Conservation (phyloP, 2,888 invertebrate species). For the Perizoma affinitatum region DNA sequence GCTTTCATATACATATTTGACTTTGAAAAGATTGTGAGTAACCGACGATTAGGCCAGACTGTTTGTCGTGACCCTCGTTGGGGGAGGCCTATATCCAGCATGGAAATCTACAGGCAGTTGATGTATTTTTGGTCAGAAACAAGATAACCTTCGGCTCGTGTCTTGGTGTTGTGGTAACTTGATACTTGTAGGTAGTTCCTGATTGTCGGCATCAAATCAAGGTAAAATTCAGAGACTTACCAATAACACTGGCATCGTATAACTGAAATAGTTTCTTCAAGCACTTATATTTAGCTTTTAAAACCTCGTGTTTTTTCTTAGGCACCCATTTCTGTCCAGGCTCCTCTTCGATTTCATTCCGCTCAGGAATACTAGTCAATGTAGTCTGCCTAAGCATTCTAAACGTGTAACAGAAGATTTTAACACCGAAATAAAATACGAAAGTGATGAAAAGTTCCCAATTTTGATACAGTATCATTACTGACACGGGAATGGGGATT, state of each 20-base stretch:
- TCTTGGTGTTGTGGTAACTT: too few species aligned
- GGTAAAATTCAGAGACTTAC: constrained; percentile 28
- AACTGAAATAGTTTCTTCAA: constrained; percentile 76
- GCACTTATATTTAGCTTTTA: constrained; percentile 78
- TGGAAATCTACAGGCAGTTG: too few species aligned
- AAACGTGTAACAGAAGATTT: constrained; percentile 56
- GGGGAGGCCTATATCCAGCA: too few species aligned
- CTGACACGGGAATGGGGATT: constrained; percentile 42
- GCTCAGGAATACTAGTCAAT: constrained; percentile 66
- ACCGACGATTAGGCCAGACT: too few species aligned
- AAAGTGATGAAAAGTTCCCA: constrained; percentile 62
- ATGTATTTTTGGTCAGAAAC: constrained; percentile 17
- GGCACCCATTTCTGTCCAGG: constrained; percentile 67
- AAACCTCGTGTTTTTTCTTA: constrained; percentile 74
- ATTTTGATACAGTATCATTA: constrained; percentile 71
- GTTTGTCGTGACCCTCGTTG: too few species aligned
- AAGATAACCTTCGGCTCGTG: constrained; percentile 38
- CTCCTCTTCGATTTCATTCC: constrained; percentile 57
- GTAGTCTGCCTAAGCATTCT: constrained; percentile 34
- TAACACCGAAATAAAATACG: constrained; percentile 55
- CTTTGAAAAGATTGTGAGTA: too few species aligned
- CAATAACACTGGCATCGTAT: constrained; percentile 73
- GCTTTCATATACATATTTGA: too few species aligned
- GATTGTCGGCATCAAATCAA: too few species aligned
- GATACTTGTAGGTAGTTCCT: too few species aligned